Evolutionary conservation across 2,797 vertebrate genomes (phyloP).

Genomic region (Leontocebus nigricollis): DNA sequence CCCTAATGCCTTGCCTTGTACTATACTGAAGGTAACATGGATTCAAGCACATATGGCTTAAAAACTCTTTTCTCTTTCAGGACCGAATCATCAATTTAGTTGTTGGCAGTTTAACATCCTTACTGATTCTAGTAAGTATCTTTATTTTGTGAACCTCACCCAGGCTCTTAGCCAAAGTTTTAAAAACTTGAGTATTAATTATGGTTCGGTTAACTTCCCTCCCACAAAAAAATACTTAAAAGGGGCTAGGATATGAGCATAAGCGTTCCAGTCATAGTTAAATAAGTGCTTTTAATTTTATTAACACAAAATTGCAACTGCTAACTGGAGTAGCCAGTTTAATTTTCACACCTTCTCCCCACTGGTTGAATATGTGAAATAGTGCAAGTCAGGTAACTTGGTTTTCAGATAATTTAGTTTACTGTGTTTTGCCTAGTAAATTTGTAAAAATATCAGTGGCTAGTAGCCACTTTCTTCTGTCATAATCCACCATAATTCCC

Average conservation of each 20-base stretch:
- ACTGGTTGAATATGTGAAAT: background rate
- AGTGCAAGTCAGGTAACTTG: background rate
- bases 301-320: background rate
- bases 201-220: background rate
- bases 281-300: background rate
- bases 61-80: constrained; percentile 83
- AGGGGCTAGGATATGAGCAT: background rate
- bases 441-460: background rate
- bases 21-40: background rate
- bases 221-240: background rate
- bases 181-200: background rate
- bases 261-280: background rate
- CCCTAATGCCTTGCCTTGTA: background rate
- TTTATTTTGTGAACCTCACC: background rate
- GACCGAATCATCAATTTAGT: constrained; percentile 96
- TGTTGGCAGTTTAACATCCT: constrained; percentile 91
- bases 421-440: background rate
- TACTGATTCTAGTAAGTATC: constrained; percentile 94
- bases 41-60: constrained; percentile 30
- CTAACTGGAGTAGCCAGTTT: background rate
- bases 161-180: background rate
- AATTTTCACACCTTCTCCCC: background rate
- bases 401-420: background rate
- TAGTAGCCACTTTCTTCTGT: background rate
- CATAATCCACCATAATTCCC: background rate